Evolutionary conservation across 2,888 invertebrate genomes (phyloP).

Genomic region (Shargacucullia verbasci): DNA sequence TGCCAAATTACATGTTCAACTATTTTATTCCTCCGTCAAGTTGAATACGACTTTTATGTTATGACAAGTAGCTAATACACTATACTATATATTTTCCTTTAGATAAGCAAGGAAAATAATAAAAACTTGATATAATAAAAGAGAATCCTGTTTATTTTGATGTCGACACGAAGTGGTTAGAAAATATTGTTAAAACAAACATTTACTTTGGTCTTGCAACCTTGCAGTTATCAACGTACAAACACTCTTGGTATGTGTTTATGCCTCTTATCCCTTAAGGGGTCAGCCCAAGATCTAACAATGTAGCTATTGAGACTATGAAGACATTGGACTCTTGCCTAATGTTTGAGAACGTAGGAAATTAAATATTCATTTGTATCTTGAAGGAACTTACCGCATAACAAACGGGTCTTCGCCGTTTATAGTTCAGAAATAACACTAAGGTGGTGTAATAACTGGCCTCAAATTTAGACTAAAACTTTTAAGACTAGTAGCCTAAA

Average conservation of each 20-base stretch:
- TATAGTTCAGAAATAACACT: constrained; percentile 7
- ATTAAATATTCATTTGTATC: no score
- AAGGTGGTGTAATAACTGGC: constrained; percentile 33
- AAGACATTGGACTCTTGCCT: background rate
- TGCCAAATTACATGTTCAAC: background rate
- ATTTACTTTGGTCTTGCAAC: constrained; percentile 71
- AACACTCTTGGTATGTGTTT: constrained; percentile 47
- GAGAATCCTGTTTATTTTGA: constrained; percentile 82
- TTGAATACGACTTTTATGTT: background rate
- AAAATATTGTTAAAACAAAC: constrained; percentile 85
- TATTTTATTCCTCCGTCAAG: constrained; percentile 4
- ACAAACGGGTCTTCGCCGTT: no score
- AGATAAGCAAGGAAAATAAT: constrained; percentile 54
- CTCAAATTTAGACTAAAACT: constrained; percentile 28
- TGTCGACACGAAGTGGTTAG: constrained; percentile 85
- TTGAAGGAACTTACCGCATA: no score
- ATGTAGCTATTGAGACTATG: constrained; percentile 8
- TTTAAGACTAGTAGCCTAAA: constrained; percentile 44
- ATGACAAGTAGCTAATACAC: constrained; percentile 10
- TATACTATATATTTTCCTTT: constrained; percentile 26
- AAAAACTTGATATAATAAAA: constrained; percentile 58
- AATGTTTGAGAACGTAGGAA: no score
- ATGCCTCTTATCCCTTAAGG: constrained; percentile 49
- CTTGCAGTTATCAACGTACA: constrained; percentile 57
- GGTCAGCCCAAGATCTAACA: constrained; percentile 35